These are phyloP conservation scores for Trypoxylon attenuatum DNA, from an alignment of 2,888 invertebrate species.

Conservation along the genomic window DNA sequence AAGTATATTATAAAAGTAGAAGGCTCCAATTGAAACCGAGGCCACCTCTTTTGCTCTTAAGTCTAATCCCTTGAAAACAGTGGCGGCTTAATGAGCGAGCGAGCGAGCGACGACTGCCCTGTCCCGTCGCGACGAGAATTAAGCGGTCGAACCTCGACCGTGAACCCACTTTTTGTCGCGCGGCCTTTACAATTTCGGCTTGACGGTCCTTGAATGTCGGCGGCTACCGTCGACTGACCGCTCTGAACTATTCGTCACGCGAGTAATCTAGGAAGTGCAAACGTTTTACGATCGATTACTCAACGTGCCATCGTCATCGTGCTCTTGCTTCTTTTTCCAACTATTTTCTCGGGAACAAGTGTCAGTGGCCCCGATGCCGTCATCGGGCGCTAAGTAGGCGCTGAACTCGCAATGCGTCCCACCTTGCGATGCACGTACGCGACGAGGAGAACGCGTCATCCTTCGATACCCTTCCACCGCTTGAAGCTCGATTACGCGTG, in stretches of 20 bases:
- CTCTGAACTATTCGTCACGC: no score
- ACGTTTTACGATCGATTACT: no score
- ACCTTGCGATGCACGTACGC: slow-evolving; percentile 17
- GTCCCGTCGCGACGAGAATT: slow-evolving; percentile 18
- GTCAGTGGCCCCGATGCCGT: slow-evolving; percentile 26
- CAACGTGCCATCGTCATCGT: no score
- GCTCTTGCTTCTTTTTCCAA: no score
- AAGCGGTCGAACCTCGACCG: slow-evolving; percentile 28
- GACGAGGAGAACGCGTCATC: slow-evolving; percentile 34
- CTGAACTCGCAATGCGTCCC: slow-evolving; percentile 21
- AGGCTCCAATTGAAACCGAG: no score
- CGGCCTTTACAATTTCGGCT: slow-evolving; percentile 26
- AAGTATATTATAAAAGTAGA: no score
- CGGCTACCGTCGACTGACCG: no score
- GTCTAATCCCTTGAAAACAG: not conserved
- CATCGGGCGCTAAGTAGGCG: slow-evolving; percentile 30
- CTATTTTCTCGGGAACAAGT: no score
- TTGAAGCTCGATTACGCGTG: no score
- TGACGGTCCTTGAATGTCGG: slow-evolving; percentile 34
- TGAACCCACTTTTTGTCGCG: slow-evolving; percentile 29
- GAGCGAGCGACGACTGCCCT: slow-evolving; percentile 12
- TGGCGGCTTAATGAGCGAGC: slow-evolving; percentile 11
- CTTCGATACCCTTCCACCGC: no score
- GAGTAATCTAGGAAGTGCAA: no score
- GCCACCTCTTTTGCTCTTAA: no score